Conservation (phyloP, 2,797 vertebrate genomes). For the Varecia variegata region DNA sequence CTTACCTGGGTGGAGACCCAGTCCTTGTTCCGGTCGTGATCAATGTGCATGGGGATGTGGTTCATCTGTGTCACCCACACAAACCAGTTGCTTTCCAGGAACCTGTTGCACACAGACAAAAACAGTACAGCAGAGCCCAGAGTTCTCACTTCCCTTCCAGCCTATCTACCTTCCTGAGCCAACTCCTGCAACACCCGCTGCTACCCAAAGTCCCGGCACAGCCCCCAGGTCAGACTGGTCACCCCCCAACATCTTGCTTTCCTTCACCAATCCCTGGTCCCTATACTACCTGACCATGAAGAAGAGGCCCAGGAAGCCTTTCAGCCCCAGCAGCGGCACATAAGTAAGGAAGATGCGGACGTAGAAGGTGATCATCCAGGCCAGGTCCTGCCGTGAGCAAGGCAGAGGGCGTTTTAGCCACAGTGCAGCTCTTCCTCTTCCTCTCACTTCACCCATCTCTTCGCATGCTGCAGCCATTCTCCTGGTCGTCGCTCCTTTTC, state of each 20-base stretch:
- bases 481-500: background rate
- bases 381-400: constrained; percentile 87
- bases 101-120: constrained; percentile 84
- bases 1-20: constrained; percentile 88
- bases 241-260: background rate
- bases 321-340: constrained; percentile 87
- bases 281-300: constrained; percentile 89
- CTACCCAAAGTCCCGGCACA: background rate
- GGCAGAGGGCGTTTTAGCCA: background rate
- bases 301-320: constrained; percentile 88
- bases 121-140: background rate
- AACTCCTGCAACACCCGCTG: background rate
- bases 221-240: background rate
- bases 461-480: background rate
- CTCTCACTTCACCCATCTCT: background rate
- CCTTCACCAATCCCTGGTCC: background rate
- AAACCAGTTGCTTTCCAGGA: constrained; percentile 97
- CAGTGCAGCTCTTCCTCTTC: background rate
- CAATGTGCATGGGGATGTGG: constrained; percentile 94
- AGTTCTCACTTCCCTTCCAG: background rate
- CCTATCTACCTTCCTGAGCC: background rate
- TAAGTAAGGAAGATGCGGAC: constrained; percentile 88
- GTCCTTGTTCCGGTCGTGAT: constrained; percentile 85
- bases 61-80: constrained; percentile 99
- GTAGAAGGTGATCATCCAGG: constrained; percentile 93